Conservation (phyloP, 2,888 invertebrate genomes). For the Drosophila putrida region DNA sequence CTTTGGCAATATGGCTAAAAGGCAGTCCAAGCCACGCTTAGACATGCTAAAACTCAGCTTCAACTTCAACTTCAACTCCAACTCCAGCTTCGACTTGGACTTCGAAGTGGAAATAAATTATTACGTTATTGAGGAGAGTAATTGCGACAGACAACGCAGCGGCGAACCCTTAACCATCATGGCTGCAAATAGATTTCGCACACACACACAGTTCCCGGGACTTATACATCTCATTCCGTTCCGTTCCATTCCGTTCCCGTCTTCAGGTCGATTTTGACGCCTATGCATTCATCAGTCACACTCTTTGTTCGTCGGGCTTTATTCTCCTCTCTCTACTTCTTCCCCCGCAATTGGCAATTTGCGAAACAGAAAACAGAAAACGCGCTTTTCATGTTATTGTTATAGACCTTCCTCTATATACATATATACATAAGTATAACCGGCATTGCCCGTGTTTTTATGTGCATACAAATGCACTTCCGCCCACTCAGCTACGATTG, state of each 20-base stretch:
- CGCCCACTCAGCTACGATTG: conserved; percentile 8
- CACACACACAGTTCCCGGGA: conserved; percentile 19
- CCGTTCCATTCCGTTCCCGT: neutral
- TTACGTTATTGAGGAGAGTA: conserved; percentile 73
- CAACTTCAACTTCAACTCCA: conserved; percentile 4
- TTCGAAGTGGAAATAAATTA: conserved; percentile 66
- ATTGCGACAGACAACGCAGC: conserved; percentile 61
- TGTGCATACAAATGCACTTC: conserved; percentile 21
- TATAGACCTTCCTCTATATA: conserved; percentile 24
- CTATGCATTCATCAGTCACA: conserved; percentile 60
- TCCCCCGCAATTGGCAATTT: conserved; percentile 50
- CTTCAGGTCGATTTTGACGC: conserved; percentile 33
- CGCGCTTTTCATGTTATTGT: conserved; percentile 44
- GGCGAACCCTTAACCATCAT: conserved; percentile 45
- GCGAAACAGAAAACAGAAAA: conserved; percentile 38
- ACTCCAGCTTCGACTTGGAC: conserved; percentile 3
- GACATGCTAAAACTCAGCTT: conserved; percentile 44
- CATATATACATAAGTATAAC: neutral
- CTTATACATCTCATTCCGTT: conserved; percentile 2
- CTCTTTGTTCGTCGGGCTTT: conserved; percentile 42
- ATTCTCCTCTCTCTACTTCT: neutral
- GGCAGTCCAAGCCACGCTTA: conserved; percentile 30
- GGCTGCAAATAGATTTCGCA: conserved; percentile 55
- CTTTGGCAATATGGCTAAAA: conserved; percentile 42
- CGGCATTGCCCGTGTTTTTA: conserved; percentile 17